Percentiles rank a stretch among this genome's conserved stretches.
Conservation (phyloP, 1,140 invertebrate species). For the Manduca sexta region DNA sequence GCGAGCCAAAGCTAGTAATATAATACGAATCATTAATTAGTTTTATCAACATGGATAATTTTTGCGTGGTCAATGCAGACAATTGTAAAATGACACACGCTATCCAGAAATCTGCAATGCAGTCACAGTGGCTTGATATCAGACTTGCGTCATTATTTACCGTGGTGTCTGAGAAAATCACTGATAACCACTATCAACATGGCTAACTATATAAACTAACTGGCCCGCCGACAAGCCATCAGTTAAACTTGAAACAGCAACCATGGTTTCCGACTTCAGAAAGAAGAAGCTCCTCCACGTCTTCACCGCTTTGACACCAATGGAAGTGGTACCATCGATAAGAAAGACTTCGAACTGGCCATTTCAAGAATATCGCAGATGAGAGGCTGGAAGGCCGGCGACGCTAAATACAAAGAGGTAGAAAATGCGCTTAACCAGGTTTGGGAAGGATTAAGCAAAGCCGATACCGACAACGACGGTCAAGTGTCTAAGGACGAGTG, state of each 20-base stretch:
- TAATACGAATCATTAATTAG: no score
- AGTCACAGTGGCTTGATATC: neutral
- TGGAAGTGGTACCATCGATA: slow-evolving; percentile 83
- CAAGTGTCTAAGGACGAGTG: slow-evolving; percentile 86
- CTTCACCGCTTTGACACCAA: slow-evolving; percentile 87
- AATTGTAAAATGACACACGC: no score
- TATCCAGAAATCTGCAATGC: slow-evolving; percentile 5
- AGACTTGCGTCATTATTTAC: slow-evolving; percentile 4
- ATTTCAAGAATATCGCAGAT: slow-evolving; percentile 81
- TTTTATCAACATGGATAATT: no score
- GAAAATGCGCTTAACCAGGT: slow-evolving; percentile 80
- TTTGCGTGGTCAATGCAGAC: no score
- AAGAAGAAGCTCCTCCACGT: slow-evolving; percentile 88
- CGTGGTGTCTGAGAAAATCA: neutral
- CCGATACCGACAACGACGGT: slow-evolving; percentile 84
- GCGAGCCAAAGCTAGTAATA: no score
- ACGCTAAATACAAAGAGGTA: slow-evolving; percentile 78
- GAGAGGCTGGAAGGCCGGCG: slow-evolving; percentile 79
- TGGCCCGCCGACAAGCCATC: neutral
- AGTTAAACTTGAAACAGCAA: slow-evolving; percentile 30
- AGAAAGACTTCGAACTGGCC: slow-evolving; percentile 84
- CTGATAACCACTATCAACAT: slow-evolving; percentile 19
- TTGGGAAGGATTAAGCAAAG: slow-evolving; percentile 83
- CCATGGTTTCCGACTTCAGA: slow-evolving; percentile 86
- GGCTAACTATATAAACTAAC: slow-evolving; percentile 8